Conservation (phyloP, 2,113 vertebrate species). For the Heptranchias perlo region DNA sequence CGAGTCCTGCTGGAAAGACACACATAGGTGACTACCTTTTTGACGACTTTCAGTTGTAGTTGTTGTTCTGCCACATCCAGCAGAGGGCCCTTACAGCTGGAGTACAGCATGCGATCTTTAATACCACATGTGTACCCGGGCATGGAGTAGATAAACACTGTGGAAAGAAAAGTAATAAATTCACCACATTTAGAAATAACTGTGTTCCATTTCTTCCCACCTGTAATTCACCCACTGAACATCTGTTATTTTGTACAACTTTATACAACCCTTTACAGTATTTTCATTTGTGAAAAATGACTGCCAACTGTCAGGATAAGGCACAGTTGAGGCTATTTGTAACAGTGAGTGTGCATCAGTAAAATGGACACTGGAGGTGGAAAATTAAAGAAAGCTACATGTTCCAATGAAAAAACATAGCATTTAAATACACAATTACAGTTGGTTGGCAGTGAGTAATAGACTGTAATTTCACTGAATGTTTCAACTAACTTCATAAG, state of each 20-base stretch:
- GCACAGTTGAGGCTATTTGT: background rate
- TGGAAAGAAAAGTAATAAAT: slow-evolving; percentile 32
- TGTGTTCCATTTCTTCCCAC: background rate
- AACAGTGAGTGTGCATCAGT: background rate
- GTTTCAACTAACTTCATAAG: background rate
- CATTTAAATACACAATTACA: background rate
- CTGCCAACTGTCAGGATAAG: background rate
- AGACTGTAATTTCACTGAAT: background rate
- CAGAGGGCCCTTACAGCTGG: slow-evolving; percentile 94
- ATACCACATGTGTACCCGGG: slow-evolving; percentile 95
- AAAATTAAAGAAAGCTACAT: background rate
- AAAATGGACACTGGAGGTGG: background rate
- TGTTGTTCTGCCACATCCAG: slow-evolving; percentile 87
- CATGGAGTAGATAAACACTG: slow-evolving; percentile 99
- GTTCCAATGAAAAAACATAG: background rate
- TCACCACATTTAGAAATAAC: background rate
- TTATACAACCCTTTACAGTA: background rate
- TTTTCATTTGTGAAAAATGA: background rate
- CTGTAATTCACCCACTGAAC: background rate
- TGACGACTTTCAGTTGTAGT: slow-evolving; percentile 82
- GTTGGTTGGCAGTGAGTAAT: background rate
- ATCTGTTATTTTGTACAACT: background rate
- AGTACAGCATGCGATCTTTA: slow-evolving; percentile 95
- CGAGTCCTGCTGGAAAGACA: background rate
- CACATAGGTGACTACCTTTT: slow-evolving; percentile 69